Evolutionary conservation across 2,797 vertebrate genomes (phyloP), one percentile per base, ranked within the genome.

Genomic region (Sphenopsis melanotis): DNA sequence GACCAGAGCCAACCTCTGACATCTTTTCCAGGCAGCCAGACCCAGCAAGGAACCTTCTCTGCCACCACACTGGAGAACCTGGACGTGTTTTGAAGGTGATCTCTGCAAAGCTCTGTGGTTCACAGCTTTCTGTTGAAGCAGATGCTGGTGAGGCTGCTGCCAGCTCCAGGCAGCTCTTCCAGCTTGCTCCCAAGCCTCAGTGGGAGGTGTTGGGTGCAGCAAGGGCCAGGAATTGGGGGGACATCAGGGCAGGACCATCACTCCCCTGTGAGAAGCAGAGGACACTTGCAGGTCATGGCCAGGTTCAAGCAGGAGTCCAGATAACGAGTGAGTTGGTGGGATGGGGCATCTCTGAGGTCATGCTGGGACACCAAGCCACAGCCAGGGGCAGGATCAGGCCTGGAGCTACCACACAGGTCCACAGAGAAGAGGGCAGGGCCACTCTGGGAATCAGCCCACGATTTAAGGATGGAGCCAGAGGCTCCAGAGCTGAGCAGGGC

Each of bases 41-140:
- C 41, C 53, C 59, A 68, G 41, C 2, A 0, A 24, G 49, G 83
- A 90, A 66, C 59, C 41, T 75, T 11, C 79, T 63, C 57, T 72
- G 49, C 71, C 70, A 66, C 0, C 0, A 42, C 65, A 70, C 57
- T 6, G 11, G 37, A 50, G 76, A 36, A 6, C 59, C 89, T 94
- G 86, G 66, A 92, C 47, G 59, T 5, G 1, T 64, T 94, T 76
- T 64, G 75, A 71, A 93, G 91, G 63, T 78, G 86, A 82, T 85
- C 66, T n/a, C 68, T n/a, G 61, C 55, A 71, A 75, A 85, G 44
- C 68, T 75, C 53, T 90, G 75, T 47, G 83, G 70, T 70, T 91
- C 70, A 74, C 86, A 90, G 83, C 71, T 85, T 63, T 64, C 70
- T 63, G 1, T 55, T 63, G 39, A 3, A 84, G 78, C 91, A 89